These are phyloP conservation scores for Sinosuthora webbiana DNA, from an alignment of 2,113 vertebrate species.

Conservation along the genomic window DNA sequence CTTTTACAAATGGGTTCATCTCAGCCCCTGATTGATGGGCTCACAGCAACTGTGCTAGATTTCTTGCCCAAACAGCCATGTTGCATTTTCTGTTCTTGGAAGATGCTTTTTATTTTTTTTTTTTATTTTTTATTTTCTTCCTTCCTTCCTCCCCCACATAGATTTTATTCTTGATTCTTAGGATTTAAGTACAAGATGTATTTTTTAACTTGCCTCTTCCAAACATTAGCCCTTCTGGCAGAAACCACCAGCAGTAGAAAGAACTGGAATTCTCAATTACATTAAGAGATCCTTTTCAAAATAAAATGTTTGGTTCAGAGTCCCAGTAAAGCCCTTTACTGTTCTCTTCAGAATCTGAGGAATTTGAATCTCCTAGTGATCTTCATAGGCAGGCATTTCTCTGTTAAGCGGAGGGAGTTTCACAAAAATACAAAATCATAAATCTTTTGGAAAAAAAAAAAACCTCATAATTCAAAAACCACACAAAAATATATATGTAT, in stretches of 20 bases:
- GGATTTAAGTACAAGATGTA: not conserved
- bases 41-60: not conserved
- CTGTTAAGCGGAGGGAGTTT: not conserved
- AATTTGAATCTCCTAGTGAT: not conserved
- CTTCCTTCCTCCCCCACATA: not conserved
- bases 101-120: not conserved
- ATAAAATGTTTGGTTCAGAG: not conserved
- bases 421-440: not conserved
- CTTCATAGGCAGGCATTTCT: not conserved
- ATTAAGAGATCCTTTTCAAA: not conserved
- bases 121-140: too few relatives aligned
- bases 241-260: not conserved
- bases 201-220: not conserved
- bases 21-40: constrained; percentile 24
- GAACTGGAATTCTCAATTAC: not conserved
- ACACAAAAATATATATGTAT: too few relatives aligned
- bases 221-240: not conserved
- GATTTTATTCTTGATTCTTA: not conserved
- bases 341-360: not conserved
- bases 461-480: too few relatives aligned
- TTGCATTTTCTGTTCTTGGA: not conserved
- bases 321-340: not conserved
- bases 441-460: not conserved
- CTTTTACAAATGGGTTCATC: constrained; percentile 48
- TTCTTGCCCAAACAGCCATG: not conserved